Evolutionary conservation across 2,888 invertebrate species (phyloP).

Genomic region (Coleophora flavipennella): DNA sequence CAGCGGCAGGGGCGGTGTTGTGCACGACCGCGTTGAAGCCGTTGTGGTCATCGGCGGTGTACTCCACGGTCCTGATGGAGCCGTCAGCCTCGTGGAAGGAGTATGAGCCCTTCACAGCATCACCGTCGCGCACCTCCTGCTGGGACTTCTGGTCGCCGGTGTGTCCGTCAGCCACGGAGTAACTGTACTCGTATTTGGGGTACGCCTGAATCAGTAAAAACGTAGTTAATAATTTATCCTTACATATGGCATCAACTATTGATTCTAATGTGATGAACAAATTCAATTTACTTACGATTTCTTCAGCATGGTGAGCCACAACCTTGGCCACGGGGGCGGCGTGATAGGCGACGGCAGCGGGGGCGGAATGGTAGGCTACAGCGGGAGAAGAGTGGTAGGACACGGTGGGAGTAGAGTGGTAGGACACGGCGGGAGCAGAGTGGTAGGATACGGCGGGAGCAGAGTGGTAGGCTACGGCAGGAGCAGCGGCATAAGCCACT

Average conservation of each 20-base stretch:
- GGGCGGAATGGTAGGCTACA: neutral
- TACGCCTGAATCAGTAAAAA: slow-evolving; percentile 20
- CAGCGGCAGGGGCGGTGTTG: slow-evolving; percentile 28
- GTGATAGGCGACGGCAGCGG: slow-evolving; percentile 6
- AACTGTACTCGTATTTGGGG: slow-evolving; percentile 48
- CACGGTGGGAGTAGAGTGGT: slow-evolving; percentile 22
- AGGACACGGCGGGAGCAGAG: slow-evolving; percentile 27
- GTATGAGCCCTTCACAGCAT: slow-evolving; percentile 71
- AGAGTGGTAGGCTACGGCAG: slow-evolving; percentile 13
- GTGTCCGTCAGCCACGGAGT: slow-evolving; percentile 59
- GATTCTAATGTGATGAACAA: neutral
- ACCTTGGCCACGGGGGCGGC: slow-evolving; percentile 8
- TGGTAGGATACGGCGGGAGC: slow-evolving; percentile 40
- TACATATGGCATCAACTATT: neutral
- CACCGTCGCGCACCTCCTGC: slow-evolving; percentile 63
- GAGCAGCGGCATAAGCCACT: slow-evolving; percentile 15
- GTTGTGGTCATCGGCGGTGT: slow-evolving; percentile 51
- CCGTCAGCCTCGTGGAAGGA: slow-evolving; percentile 65
- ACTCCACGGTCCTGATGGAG: slow-evolving; percentile 48
- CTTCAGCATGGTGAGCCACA: slow-evolving; percentile 15
- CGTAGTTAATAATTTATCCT: neutral
- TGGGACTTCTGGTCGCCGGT: slow-evolving; percentile 62
- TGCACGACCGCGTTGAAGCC: slow-evolving; percentile 14
- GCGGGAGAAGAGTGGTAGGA: slow-evolving; percentile 24
- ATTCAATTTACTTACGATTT: slow-evolving; percentile 3